Percentiles rank a stretch among this genome's conserved stretches.
Evolutionary conservation across 1,140 invertebrate genomes (phyloP).

Genomic region (Doryteuthis pealeii): DNA sequence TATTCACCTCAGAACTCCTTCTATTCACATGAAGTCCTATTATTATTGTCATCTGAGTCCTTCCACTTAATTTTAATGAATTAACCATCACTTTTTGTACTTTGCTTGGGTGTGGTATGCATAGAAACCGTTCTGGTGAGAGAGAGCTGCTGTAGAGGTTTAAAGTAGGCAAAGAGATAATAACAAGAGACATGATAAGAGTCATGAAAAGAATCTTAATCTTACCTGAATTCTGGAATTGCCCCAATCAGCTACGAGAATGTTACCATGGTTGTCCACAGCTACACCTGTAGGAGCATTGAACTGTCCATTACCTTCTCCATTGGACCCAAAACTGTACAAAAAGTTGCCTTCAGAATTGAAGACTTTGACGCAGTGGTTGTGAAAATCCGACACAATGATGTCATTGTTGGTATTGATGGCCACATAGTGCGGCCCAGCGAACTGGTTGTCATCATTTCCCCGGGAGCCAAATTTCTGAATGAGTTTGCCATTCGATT

Average conservation of each 20-base stretch:
- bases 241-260: conserved; percentile 67
- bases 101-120: no score
- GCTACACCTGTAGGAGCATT: conserved; percentile 67
- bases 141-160: no score
- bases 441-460: conserved; percentile 63
- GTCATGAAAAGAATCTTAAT: no score
- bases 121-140: no score
- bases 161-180: no score
- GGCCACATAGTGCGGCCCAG: conserved; percentile 67
- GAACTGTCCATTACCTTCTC: conserved; percentile 66
- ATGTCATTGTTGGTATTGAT: conserved; percentile 64
- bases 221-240: conserved; percentile 66
- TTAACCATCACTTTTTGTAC: no score
- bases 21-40: no score
- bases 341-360: conserved; percentile 54
- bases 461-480: conserved; percentile 58
- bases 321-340: conserved; percentile 59
- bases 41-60: no score
- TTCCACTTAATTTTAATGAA: no score
- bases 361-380: conserved; percentile 66
- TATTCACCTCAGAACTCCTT: no score
- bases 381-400: conserved; percentile 67
- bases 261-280: conserved; percentile 64
- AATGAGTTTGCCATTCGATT: conserved; percentile 62
- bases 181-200: no score